Conservation (phyloP, 2,888 invertebrate species). For the Drosophila ezoana region DNA sequence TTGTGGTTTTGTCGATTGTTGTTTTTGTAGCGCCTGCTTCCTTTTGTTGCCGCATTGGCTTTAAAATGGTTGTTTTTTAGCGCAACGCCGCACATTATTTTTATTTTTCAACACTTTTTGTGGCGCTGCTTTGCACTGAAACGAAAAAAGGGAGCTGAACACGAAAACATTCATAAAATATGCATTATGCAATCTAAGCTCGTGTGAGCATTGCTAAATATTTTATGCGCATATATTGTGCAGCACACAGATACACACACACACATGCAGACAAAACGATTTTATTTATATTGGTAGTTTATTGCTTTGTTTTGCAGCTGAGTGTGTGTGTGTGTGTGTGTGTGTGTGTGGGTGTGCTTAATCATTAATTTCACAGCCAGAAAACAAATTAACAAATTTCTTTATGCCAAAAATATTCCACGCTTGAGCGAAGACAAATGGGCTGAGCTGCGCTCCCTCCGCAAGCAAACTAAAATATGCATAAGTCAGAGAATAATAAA, state of each 20-base stretch:
- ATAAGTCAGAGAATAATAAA: slow-evolving; percentile 29
- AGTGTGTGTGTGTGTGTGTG: slow-evolving; percentile 12
- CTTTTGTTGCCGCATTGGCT: slow-evolving; percentile 77
- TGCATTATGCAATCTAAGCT: slow-evolving; percentile 85
- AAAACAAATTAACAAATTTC: slow-evolving; percentile 74
- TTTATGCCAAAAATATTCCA: slow-evolving; percentile 74
- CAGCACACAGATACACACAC: slow-evolving; percentile 48
- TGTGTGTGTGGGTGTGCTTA: slow-evolving; percentile 24
- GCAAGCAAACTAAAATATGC: slow-evolving; percentile 8
- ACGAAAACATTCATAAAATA: slow-evolving; percentile 83
- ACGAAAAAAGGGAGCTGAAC: slow-evolving; percentile 26
- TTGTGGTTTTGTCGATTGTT: slow-evolving; percentile 20
- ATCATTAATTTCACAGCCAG: slow-evolving; percentile 69
- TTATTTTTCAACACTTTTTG: slow-evolving; percentile 71
- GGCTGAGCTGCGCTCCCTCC: slow-evolving; percentile 40
- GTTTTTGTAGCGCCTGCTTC: slow-evolving; percentile 21
- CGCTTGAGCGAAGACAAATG: slow-evolving; percentile 81
- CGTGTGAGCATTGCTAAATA: slow-evolving; percentile 85
- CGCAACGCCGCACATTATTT: slow-evolving; percentile 60
- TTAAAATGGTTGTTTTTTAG: slow-evolving; percentile 61
- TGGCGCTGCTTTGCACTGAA: slow-evolving; percentile 30
- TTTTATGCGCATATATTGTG: slow-evolving; percentile 80
- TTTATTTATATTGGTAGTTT: slow-evolving; percentile 69
- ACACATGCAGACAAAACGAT: slow-evolving; percentile 26
- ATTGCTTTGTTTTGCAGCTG: slow-evolving; percentile 58